phyloP scores from a whole-genome alignment of 2,113 vertebrate species.

The Cephalopterus ornatus region DNA sequence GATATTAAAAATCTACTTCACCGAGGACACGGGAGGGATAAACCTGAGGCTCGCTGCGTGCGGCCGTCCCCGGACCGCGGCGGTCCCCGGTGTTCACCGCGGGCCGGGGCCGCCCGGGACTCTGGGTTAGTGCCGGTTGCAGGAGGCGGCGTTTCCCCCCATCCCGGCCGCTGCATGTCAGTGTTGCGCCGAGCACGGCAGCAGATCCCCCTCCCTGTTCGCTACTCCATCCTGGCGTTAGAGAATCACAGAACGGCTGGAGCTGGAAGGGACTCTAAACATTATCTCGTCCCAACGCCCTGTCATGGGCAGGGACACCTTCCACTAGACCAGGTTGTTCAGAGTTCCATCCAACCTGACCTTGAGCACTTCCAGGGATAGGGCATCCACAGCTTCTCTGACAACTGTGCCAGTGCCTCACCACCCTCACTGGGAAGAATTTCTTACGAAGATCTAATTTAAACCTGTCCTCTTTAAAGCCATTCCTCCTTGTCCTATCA shows the following conservation, averaged over 20 bases:
- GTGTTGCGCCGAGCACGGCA: conserved; percentile 49
- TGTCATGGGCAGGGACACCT: too few species aligned
- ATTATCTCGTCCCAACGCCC: rapidly evolving
- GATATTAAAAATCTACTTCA: not conserved
- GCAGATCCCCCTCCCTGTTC: not conserved
- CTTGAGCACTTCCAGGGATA: not conserved
- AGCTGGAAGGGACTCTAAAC: rapidly evolving
- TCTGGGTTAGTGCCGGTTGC: rapidly evolving
- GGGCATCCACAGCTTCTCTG: not conserved
- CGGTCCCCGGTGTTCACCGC: not conserved
- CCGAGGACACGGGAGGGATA: not conserved
- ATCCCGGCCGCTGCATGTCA: conserved; percentile 66
- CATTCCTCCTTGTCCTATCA: not conserved
- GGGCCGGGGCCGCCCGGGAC: not conserved
- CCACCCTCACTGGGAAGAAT: too few species aligned
- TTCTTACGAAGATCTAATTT: not conserved
- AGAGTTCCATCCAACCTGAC: not conserved
- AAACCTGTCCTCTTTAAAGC: not conserved
- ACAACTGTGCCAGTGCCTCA: not conserved
- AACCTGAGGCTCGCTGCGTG: not conserved
- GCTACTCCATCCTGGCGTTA: rapidly evolving
- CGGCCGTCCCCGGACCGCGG: not conserved
- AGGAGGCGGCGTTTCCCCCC: not conserved
- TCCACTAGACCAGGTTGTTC: rapidly evolving
- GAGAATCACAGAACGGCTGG: rapidly evolving